Evolutionary conservation across 1,140 invertebrate genomes (phyloP), one percentile per base, ranked within the genome.

Genomic region (Copidosoma floridanum): DNA sequence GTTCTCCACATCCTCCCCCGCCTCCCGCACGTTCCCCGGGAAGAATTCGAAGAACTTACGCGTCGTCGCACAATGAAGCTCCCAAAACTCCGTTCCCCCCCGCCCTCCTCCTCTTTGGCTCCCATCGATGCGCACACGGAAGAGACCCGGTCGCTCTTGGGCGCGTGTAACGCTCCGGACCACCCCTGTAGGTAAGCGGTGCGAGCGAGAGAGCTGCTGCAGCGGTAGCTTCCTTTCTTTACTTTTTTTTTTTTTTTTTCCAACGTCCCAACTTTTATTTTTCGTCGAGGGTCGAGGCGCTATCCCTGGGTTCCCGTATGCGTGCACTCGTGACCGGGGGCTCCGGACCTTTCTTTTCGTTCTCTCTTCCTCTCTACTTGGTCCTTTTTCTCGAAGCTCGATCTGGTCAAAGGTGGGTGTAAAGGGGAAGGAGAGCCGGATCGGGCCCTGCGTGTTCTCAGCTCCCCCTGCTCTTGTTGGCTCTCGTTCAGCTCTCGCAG

Each of bases 251-350:
- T n/a, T n/a, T n/a, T n/a, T n/a, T n/a, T n/a, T n/a, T n/a, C n/a
- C n/a, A n/a, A n/a, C n/a, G n/a, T n/a, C n/a, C n/a, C n/a, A n/a
- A n/a, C n/a, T n/a, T n/a, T n/a, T n/a, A n/a, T n/a, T n/a, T n/a
- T n/a, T n/a, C n/a, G n/a, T n/a, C n/a, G n/a, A n/a, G n/a, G n/a
- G n/a, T 43, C 21, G 37, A 41, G 46, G 38, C 38, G 60, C 57
- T 61, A 57, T 58, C 51, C 57, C 52, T 52, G n/a, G 59, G 54
- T 53, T 54, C 61, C 57, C 66, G 53, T 66, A 65, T 66, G 66
- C 63, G 60, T 47, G 59, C 44, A 65, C 61, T 68, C 66, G 65
- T 66, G 65, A 66, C 65, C 61, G 32, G 63, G 40, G 50, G 54
- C 43, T 43, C 32, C 48, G 12, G 50, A 16, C 14, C 18, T n/a